Evolutionary conservation across 30 jellyfish, hydroid and myxozoan genomes (phyloP), one percentile per base, ranked within the genome.

Genomic region (Calvadosia cruxmelitensis): DNA sequence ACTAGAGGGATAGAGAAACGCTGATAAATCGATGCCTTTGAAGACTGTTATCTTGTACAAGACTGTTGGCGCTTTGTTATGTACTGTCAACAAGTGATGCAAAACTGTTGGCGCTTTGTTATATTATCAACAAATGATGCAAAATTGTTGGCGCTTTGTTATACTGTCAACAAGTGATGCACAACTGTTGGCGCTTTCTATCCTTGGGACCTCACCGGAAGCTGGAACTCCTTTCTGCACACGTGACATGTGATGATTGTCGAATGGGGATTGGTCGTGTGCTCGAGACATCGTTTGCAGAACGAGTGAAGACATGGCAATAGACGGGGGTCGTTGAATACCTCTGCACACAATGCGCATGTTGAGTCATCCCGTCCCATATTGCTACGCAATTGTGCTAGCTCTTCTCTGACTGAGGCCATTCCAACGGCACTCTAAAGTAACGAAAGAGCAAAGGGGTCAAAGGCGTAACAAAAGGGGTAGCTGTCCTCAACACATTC

Each of bases 311-410:
- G 73, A 35, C 98, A 89, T 10, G 98, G 98, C 15, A 89, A 83
- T 48, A 89, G 78, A 31, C 98, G 66, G 20, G 98, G 98, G 52
- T 89, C 98, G 34, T 64, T 74, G 76, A 67, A 89, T 79, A 89
- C 71, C 74, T 89, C 98, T 13, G 93, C 98, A 81, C 98, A 89
- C 64, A 89, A 75, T 5, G 98, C 93, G 50, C 98, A 89, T 0
- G 71, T 67, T 67, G 80, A 31, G 49, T 77, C 93, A 35, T 89
- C 98, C 33, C 72, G 23, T 34, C 67, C 27, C 29, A 35, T 27
- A 24, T 33, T n/a, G 57, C 50, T 2, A 50, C 33, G 36, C 51
- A 34, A 16, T 31, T 65, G 66, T 23, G 23, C 27, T 27, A 26
- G 65, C 0, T 65, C 66, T 23, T 31, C 66, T 23, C 23, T 27